Evolutionary conservation across 2,113 vertebrate species (phyloP).

Genomic region (Calidris pygmaea): DNA sequence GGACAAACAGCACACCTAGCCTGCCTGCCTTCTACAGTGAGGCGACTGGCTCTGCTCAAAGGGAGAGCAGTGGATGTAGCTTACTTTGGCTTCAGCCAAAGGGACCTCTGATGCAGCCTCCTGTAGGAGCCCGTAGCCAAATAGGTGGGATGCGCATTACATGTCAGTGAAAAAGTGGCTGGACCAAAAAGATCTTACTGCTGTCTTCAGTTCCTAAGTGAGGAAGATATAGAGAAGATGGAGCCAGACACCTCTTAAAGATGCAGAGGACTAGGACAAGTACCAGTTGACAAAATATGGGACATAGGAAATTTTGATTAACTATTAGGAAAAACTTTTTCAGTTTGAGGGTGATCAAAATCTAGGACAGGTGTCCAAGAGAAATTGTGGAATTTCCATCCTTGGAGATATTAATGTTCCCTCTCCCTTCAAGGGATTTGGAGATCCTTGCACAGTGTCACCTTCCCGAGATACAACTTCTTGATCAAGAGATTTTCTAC

Average conservation of each 20-base stretch:
- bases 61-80: not conserved
- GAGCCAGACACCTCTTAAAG: not conserved
- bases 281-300: not conserved
- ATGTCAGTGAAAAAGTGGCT: not conserved
- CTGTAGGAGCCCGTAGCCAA: not conserved
- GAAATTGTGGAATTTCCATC: not conserved
- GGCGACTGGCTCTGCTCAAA: not conserved
- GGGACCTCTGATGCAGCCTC: not conserved
- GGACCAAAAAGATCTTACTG: not conserved
- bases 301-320: not conserved
- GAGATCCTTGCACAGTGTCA: not conserved
- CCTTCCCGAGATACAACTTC: not conserved
- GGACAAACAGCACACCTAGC: rapidly evolving
- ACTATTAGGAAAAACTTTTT: not conserved
- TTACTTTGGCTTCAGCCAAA: not conserved
- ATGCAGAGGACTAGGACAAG: not conserved
- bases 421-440: not conserved
- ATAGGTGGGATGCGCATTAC: not conserved
- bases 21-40: not conserved
- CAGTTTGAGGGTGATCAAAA: not conserved
- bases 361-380: not conserved
- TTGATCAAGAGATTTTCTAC: not conserved
- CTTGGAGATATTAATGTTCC: not conserved
- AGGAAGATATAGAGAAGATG: not conserved
- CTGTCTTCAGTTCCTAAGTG: not conserved